Percentiles rank a stretch among this genome's conserved stretches.
phyloP scores from a whole-genome alignment of 2,888 invertebrate genomes.

The Pycnomerus fuliginosus region DNA sequence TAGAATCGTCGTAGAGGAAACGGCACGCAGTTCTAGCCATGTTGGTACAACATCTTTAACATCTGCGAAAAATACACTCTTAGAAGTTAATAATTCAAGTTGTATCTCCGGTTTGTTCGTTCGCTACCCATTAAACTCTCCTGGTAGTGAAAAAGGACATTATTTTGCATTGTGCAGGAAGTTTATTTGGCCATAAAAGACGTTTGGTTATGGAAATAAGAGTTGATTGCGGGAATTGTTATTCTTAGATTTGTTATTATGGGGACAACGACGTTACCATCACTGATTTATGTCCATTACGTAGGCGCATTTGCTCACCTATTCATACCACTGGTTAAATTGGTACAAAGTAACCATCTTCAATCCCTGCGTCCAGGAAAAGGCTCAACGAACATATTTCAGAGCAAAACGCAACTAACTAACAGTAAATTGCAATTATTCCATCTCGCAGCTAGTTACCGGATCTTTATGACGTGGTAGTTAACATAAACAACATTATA shows the following conservation, averaged over 20 bases:
- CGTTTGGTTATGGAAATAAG: constrained; percentile 26
- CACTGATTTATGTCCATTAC: constrained; percentile 23
- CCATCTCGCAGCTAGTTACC: constrained; percentile 29
- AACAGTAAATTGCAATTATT: constrained; percentile 24
- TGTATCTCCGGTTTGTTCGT: constrained; percentile 11
- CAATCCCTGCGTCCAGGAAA: constrained; percentile 4
- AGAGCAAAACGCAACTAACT: too few relatives aligned
- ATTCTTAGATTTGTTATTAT: constrained; percentile 28
- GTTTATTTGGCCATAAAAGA: constrained; percentile 25
- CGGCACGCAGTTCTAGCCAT: too few relatives aligned
- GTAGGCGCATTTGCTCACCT: constrained; percentile 19
- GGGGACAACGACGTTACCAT: constrained; percentile 27
- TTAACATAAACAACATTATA: constrained; percentile 33
- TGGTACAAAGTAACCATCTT: constrained; percentile 12
- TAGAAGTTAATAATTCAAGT: constrained; percentile 12
- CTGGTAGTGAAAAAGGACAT: constrained; percentile 16
- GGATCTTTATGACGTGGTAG: constrained; percentile 29
- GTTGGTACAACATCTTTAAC: too few relatives aligned
- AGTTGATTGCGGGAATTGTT: constrained; percentile 27
- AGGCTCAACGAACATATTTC: constrained; percentile 10
- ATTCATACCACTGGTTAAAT: constrained; percentile 13
- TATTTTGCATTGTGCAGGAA: constrained; percentile 24
- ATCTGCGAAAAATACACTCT: constrained; percentile 9
- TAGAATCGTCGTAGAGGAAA: not conserved
- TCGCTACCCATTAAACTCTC: constrained; percentile 16